Evolutionary conservation across 2,113 vertebrate species (phyloP).

Genomic region (Litocranius walleri): DNA sequence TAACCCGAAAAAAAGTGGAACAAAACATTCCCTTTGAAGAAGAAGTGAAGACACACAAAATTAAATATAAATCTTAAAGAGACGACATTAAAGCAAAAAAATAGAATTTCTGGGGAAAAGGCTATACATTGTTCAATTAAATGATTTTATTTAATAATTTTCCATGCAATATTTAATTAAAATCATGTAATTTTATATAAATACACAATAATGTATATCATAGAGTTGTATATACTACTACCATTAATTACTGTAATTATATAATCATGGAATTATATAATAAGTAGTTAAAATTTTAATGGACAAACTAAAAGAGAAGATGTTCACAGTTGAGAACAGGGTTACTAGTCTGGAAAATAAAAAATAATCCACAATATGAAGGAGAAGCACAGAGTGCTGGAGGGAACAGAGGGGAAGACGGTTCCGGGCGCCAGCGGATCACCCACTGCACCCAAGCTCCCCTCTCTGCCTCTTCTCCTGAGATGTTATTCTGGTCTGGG

Average conservation of each 20-base stretch:
- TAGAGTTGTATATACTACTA: not conserved
- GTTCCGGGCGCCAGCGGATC: not conserved
- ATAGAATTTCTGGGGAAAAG: not conserved
- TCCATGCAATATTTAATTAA: not conserved
- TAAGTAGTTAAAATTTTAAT: not conserved
- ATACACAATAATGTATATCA: not conserved
- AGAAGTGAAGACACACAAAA: not conserved
- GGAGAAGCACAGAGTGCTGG: not conserved
- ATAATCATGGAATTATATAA: not conserved
- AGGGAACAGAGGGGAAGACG: not conserved
- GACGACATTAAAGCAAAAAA: not conserved
- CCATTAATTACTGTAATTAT: not conserved
- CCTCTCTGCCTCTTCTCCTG: not conserved
- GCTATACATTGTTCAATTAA: not conserved
- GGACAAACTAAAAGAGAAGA: not conserved
- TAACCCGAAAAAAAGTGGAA: fast-evolving
- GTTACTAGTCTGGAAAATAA: not conserved
- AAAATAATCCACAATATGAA: not conserved
- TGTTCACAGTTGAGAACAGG: not conserved
- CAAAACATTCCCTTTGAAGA: not conserved
- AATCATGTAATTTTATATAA: not conserved
- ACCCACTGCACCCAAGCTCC: not conserved
- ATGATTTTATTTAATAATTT: not conserved
- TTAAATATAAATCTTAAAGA: not conserved
- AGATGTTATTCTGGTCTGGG: not conserved